Evolutionary conservation across 1,140 invertebrate species (phyloP), one percentile per base, ranked within the genome.

Genomic region (Littorina saxatilis): DNA sequence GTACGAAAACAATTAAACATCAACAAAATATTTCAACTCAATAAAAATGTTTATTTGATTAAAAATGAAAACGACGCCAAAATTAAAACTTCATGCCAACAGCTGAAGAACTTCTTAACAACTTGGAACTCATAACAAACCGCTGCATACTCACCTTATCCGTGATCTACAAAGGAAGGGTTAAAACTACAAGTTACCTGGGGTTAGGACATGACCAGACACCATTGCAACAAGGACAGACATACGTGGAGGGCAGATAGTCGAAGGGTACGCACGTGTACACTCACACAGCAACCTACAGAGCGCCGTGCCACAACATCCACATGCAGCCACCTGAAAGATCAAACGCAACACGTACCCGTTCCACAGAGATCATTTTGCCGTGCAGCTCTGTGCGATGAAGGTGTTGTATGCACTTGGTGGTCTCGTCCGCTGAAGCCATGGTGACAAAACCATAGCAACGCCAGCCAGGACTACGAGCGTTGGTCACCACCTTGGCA

Each of bases 391-490:
- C 96, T 52, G 97, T 98, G 79, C 95, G 94, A 91, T 98, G 96
- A 17, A 98, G 93, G 92, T 97, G 95, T 88, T 96, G 95, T 87
- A 98, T 98, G 91, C 97, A 98, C 85, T 96, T 96, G 29, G 95
- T 95, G 9, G 97, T 97, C 93, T 98, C 97, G 82, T 96, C 96
- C 52, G 95, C 94, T 32, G 95, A 96, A 1, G 95, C 95, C 97
- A 99, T 98, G 0, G 97, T 98, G 3, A 99, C 96, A 92, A 98
- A 98, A 43, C 98, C 98, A 91, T 98, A 99, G 91, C 97, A 98
- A 75, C 96, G 95, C 29, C 97, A 96, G 32, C 97, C 97, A 2
- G 97, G 97, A 39, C 96, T 97, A 77, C 95, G 94, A 1, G 97
- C 96, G 93, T 98, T 98, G 1, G 97, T 98, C 0, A 99, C 98